Percentiles rank a stretch among this genome's conserved stretches.
Evolutionary conservation across 2,113 vertebrate species (phyloP).

Genomic region (Lycocorax pyrrhopterus): DNA sequence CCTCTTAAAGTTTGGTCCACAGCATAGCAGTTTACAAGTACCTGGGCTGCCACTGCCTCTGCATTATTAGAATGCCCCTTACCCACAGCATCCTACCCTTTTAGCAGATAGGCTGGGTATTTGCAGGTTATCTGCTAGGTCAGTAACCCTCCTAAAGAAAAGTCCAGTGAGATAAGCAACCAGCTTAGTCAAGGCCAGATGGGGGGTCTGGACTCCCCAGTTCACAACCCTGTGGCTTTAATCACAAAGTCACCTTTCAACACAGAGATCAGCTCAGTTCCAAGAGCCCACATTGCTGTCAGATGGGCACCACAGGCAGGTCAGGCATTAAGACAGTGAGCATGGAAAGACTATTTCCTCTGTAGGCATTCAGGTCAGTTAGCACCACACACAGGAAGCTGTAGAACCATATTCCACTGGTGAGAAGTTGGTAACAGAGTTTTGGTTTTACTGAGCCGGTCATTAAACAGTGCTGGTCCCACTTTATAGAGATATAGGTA

Average conservation of each 20-base stretch:
- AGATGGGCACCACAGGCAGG: not conserved
- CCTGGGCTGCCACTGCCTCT: not conserved
- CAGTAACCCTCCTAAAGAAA: not conserved
- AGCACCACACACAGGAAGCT: not conserved
- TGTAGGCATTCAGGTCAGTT: not conserved
- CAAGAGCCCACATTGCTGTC: not conserved
- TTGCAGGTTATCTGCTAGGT: not conserved
- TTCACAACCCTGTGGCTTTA: not conserved
- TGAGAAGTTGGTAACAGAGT: not conserved
- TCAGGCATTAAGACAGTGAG: not conserved
- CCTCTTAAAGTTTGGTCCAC: not conserved
- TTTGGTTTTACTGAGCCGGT: not conserved
- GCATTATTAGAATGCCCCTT: not conserved
- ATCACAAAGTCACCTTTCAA: not conserved
- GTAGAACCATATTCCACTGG: not conserved
- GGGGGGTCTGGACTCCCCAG: not conserved
- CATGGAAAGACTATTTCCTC: not conserved
- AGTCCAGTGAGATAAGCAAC: not conserved
- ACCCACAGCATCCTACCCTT: not conserved
- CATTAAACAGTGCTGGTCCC: not conserved
- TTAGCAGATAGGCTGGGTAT: not conserved
- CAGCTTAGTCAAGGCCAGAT: not conserved
- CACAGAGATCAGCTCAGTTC: not conserved
- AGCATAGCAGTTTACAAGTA: not conserved
- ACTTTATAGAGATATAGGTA: not conserved